Evolutionary conservation across 2,797 vertebrate species (phyloP).

Genomic region (Discoglossus pictus): DNA sequence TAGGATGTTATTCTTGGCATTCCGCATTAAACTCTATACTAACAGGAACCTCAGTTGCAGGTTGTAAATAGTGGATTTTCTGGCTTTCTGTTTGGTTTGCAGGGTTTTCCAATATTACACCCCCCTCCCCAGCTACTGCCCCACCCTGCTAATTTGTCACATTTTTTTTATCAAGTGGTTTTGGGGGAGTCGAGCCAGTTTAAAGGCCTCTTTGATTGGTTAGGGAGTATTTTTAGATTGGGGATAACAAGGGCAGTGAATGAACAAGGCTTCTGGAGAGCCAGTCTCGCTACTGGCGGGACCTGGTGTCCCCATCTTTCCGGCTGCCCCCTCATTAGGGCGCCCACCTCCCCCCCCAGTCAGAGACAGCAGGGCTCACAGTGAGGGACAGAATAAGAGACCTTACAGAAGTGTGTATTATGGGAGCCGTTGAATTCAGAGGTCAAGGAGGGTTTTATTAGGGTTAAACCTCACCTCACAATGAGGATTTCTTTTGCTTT

Average conservation of each 20-base stretch:
- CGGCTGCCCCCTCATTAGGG: constrained; percentile 5
- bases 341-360: constrained; percentile 21
- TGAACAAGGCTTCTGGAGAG: constrained; percentile 45
- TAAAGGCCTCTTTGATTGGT: constrained; percentile 79
- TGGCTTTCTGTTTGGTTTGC: constrained; percentile 28
- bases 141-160: constrained; percentile 50
- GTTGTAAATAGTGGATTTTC: constrained; percentile 43
- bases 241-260: constrained; percentile 68
- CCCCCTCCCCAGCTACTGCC: constrained; percentile 11
- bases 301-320: constrained; percentile 44
- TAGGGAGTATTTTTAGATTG: constrained; percentile 80
- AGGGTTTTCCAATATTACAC: constrained; percentile 24
- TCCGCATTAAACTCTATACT: constrained; percentile 1
- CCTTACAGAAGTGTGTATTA: not conserved
- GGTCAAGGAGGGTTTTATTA: constrained; percentile 44
- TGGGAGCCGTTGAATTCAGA: constrained; percentile 14
- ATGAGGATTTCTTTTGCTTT: constrained; percentile 25
- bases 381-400: constrained; percentile 10
- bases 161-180: constrained; percentile 49
- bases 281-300: constrained; percentile 43
- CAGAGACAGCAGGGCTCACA: constrained; percentile 26
- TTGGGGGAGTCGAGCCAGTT: constrained; percentile 60
- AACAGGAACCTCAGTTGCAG: constrained; percentile 15
- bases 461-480: constrained; percentile 45
- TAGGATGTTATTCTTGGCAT: constrained; percentile 49